Evolutionary conservation across 2,888 invertebrate species (phyloP), one percentile per base, ranked within the genome.

Genomic region (Athetis lepigone): DNA sequence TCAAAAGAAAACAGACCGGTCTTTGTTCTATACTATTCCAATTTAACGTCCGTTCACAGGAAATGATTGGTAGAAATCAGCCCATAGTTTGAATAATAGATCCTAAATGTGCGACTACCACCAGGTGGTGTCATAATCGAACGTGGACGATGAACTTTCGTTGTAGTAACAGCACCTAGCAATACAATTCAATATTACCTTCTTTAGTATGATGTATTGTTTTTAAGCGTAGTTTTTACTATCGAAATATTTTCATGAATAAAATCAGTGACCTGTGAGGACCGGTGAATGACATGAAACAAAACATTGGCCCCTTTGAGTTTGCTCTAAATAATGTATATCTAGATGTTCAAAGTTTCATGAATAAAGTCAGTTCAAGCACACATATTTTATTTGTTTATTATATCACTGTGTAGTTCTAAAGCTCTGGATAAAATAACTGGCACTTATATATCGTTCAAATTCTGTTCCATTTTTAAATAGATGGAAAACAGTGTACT

Each of bases 61-160:
- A 59, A 51, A 45, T 58, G 4, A 55, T 66, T 51, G 33, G 6
- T 50, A 25, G 16, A 54, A 58, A 47, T 54, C 49, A 58, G 39
- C 46, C 33, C 16, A 66, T 29, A 19, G 25, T 40, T 54, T 54
- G n/a, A 58, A 66, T 72, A 54, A 54, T 54, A 49, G 8, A 64
- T 43, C 18, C 4, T 51, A 39, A 65, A 37, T 25, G 42, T 27
- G 42, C 13, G 65, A 56, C 67, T 8, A 19, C 16, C 2, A 18
- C 2, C 43, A 66, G 29, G 33, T 50, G 50, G 5, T 18, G 18
- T 23, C 18, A 9, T 23, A 19, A 37, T 45, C 2, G 27, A 29
- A 45, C 16, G 5, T 7, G 11, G 39, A 39, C 27, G 43, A n/a
- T 59, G 4, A 56, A 39, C 27, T 42, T 13, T 58, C 5, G 16